Conservation (phyloP, 2,888 invertebrate species). For the Icerya purchasi region DNA sequence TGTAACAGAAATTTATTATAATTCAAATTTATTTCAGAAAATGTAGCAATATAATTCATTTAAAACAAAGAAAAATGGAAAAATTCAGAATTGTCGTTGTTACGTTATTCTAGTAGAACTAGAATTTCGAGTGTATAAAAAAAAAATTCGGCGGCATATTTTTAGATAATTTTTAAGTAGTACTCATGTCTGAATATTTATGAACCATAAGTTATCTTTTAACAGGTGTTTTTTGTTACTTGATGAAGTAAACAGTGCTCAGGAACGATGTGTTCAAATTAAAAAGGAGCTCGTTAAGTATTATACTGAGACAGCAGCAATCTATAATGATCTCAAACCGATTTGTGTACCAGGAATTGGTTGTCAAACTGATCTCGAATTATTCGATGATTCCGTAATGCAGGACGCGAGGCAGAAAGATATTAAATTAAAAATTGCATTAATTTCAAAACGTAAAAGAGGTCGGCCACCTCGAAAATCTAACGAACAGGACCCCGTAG, state of each 20-base stretch:
- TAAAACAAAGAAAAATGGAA: too few species aligned
- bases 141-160: too few species aligned
- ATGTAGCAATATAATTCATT: too few species aligned
- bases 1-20: too few species aligned
- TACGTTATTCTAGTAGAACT: too few species aligned
- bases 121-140: too few species aligned
- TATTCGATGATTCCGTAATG: neutral
- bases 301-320: constrained; percentile 8
- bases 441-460: constrained; percentile 7
- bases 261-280: constrained; percentile 7
- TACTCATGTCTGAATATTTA: too few species aligned
- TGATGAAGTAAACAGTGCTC: constrained; percentile 13
- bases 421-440: constrained; percentile 9
- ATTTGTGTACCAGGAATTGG: constrained; percentile 3
- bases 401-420: neutral
- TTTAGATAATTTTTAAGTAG: too few species aligned
- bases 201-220: too few species aligned
- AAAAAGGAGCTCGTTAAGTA: constrained; percentile 6
- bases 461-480: constrained; percentile 10
- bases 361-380: constrained; percentile 8
- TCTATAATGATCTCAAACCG: constrained; percentile 6
- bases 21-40: too few species aligned
- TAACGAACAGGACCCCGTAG: neutral
- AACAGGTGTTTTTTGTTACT: constrained; percentile 16
- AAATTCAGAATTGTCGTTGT: too few species aligned